phyloP scores from a whole-genome alignment of 2,113 vertebrate genomes.

The Psilopogon haemacephalus region DNA sequence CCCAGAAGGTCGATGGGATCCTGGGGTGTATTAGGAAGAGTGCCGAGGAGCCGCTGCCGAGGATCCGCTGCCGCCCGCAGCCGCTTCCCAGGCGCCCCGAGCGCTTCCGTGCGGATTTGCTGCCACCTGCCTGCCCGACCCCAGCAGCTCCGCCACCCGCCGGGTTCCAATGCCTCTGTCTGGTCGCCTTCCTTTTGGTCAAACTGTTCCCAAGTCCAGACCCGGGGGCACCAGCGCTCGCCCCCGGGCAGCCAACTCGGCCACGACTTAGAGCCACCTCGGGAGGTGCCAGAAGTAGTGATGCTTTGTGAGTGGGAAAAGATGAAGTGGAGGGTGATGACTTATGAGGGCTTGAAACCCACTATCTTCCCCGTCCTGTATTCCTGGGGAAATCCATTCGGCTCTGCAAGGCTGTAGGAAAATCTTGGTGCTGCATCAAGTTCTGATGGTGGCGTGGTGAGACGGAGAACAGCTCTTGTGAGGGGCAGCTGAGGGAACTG shows the following conservation, averaged over 20 bases:
- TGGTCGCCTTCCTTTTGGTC: not conserved
- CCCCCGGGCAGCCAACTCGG: not conserved
- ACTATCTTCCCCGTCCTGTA: no score
- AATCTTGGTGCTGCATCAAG: not conserved
- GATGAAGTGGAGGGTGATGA: not conserved
- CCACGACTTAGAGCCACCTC: not conserved
- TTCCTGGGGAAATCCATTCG: not conserved
- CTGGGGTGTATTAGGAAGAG: no score
- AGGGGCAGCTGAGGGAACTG: no score
- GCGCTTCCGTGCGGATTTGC: not conserved
- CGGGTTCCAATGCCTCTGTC: not conserved
- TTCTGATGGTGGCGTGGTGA: no score
- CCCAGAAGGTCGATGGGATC: no score
- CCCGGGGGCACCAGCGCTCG: not conserved
- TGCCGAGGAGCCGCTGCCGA: no score
- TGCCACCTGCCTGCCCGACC: constrained; percentile 39
- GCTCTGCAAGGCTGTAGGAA: not conserved
- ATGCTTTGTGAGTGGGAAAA: not conserved
- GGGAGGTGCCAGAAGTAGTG: not conserved
- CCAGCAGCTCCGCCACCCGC: not conserved
- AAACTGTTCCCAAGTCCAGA: no score
- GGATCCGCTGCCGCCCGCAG: no score
- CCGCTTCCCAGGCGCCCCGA: no score
- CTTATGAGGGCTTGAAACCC: not conserved
- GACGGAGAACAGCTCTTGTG: no score